phyloP scores from a whole-genome alignment of 1,140 invertebrate genomes.

The Dolichoris vasculosae region DNA sequence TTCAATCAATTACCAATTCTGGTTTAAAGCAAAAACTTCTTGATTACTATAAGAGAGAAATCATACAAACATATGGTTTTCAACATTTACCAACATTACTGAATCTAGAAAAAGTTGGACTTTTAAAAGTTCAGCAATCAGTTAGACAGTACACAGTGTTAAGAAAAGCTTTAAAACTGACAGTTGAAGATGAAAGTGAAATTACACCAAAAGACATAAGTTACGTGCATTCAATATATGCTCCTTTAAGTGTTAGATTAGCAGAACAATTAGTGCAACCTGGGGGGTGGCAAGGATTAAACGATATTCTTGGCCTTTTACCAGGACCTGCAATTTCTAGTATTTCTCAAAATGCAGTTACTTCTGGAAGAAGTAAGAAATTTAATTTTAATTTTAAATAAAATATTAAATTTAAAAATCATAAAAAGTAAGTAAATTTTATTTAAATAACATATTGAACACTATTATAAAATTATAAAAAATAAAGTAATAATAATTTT shows the following conservation, averaged over 20 bases:
- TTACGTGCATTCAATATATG: constrained; percentile 95
- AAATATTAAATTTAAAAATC: not conserved
- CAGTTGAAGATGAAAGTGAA: constrained; percentile 91
- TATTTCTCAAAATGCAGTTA: constrained; percentile 54
- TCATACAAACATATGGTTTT: constrained; percentile 92
- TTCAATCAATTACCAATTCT: constrained; percentile 90
- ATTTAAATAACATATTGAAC: not conserved
- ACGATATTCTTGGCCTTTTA: constrained; percentile 79
- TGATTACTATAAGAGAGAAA: constrained; percentile 94
- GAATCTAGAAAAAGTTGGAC: constrained; percentile 91
- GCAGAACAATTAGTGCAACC: constrained; percentile 89
- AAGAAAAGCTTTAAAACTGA: constrained; percentile 85
- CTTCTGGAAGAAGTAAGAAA: constrained; percentile 75
- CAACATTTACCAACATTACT: constrained; percentile 88
- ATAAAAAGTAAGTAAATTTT: too few species aligned
- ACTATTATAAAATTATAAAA: not conserved
- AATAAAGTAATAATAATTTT: not conserved
- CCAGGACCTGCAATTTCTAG: constrained; percentile 77
- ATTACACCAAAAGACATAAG: constrained; percentile 90
- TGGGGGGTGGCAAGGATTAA: constrained; percentile 86
- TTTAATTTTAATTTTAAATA: constrained; percentile 57
- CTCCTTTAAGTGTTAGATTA: constrained; percentile 92
- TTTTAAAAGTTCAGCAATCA: constrained; percentile 84
- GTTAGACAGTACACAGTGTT: constrained; percentile 82
- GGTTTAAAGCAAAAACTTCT: constrained; percentile 92